Evolutionary conservation across 2,797 vertebrate species (phyloP).

Genomic region (Enteromius argenteus): DNA sequence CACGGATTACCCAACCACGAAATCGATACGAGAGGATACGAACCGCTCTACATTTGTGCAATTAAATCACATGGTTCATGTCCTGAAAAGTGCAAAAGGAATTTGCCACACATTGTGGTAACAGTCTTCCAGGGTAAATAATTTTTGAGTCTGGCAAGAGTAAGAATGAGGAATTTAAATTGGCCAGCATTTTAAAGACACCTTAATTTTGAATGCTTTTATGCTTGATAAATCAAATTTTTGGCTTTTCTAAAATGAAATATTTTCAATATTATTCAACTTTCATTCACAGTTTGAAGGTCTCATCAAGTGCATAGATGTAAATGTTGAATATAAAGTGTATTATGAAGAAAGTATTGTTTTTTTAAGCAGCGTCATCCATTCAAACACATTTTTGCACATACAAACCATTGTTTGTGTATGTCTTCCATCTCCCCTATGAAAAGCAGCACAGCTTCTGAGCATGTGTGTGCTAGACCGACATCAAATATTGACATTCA

Average conservation of each 20-base stretch:
- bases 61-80: constrained; percentile 47
- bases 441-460: constrained; percentile 11
- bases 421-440: background rate
- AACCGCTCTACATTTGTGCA: constrained; percentile 38
- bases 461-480: constrained; percentile 12
- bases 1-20: constrained; percentile 74
- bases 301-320: background rate
- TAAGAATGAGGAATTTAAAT: background rate
- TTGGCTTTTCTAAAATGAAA: background rate
- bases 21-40: constrained; percentile 71
- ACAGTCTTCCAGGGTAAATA: background rate
- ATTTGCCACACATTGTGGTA: constrained; percentile 18
- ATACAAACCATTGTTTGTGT: background rate
- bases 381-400: background rate
- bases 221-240: background rate
- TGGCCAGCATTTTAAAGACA: background rate
- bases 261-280: constrained; percentile 6
- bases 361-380: background rate
- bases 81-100: constrained; percentile 66
- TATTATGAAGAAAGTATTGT: background rate
- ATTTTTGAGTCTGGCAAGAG: background rate
- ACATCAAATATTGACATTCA: constrained; percentile 45
- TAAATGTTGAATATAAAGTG: background rate
- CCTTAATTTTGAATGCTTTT: background rate
- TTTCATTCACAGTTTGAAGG: background rate